phyloP scores from a whole-genome alignment of 1,140 invertebrate genomes.

The Mactra quadrangularis region DNA sequence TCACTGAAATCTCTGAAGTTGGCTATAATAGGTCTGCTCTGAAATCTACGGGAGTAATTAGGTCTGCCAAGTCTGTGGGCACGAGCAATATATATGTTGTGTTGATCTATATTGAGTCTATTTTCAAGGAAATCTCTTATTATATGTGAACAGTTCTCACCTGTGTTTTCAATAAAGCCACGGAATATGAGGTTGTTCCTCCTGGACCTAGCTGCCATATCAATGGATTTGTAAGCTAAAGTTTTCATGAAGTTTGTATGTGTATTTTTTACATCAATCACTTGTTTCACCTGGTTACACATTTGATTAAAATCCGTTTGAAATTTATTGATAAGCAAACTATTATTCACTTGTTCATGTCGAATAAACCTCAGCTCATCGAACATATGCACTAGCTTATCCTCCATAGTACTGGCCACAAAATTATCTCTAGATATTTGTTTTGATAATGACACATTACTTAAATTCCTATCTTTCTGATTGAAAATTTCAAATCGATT shows the following conservation, averaged over 20 bases:
- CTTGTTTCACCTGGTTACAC: constrained; percentile 25
- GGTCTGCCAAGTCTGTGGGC: constrained; percentile 22
- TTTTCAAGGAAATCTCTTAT: constrained; percentile 12
- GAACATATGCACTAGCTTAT: constrained; percentile 16
- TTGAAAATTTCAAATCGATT: constrained; percentile 19
- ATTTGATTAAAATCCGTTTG: not conserved
- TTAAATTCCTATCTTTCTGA: not conserved
- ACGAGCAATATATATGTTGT: constrained; percentile 20
- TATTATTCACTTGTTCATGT: constrained; percentile 18
- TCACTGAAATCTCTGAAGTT: constrained; percentile 31
- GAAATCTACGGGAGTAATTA: not conserved
- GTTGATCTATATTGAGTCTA: not conserved
- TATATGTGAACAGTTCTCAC: constrained; percentile 7
- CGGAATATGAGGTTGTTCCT: constrained; percentile 36
- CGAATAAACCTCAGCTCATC: constrained; percentile 43
- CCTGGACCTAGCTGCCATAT: constrained; percentile 17
- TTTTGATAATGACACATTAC: not conserved
- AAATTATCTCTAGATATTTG: constrained; percentile 21
- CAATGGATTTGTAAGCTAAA: constrained; percentile 34
- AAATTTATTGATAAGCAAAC: not conserved
- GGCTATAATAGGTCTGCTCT: constrained; percentile 26
- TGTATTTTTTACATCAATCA: constrained; percentile 9
- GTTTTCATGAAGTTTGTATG: constrained; percentile 17
- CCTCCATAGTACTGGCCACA: not conserved
- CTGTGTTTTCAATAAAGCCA: constrained; percentile 19